phyloP scores from a whole-genome alignment of 2,797 vertebrate species.

The Petrocephalus schoutedeni region DNA sequence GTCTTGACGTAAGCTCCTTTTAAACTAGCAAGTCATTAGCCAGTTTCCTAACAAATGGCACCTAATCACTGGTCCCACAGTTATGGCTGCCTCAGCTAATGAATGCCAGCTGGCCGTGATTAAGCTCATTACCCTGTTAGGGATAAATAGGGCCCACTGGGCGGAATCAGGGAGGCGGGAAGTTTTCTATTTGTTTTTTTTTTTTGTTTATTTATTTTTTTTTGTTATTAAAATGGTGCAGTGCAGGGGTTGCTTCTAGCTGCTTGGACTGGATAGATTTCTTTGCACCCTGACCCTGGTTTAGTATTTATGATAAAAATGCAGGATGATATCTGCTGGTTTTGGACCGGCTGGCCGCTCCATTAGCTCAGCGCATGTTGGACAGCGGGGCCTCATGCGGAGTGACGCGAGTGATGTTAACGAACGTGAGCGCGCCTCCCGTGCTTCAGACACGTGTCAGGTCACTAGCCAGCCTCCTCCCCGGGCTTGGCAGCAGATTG shows the following conservation, averaged over 20 bases:
- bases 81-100: not conserved
- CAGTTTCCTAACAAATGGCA: not conserved
- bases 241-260: not conserved
- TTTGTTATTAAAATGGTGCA: not conserved
- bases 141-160: slow-evolving; percentile 4
- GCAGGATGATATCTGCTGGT: not conserved
- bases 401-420: not conserved
- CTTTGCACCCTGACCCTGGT: not conserved
- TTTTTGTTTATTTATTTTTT: not conserved
- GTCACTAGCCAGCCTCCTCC: not conserved
- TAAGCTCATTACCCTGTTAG: not conserved
- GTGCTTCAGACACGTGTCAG: not conserved
- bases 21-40: not conserved
- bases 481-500: not conserved
- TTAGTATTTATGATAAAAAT: not conserved
- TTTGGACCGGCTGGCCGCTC: not conserved
- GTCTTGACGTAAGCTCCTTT: not conserved
- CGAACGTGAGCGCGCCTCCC: not conserved
- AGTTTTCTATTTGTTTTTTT: not conserved
- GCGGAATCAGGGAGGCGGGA: not conserved
- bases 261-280: not conserved
- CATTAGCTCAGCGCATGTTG: not conserved
- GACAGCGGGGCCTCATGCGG: not conserved
- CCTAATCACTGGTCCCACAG: slow-evolving; percentile 1
- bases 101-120: not conserved